Percentiles rank a stretch among this genome's conserved stretches.
Conservation (phyloP, 1,140 invertebrate species). For the Gryllus bimaculatus region DNA sequence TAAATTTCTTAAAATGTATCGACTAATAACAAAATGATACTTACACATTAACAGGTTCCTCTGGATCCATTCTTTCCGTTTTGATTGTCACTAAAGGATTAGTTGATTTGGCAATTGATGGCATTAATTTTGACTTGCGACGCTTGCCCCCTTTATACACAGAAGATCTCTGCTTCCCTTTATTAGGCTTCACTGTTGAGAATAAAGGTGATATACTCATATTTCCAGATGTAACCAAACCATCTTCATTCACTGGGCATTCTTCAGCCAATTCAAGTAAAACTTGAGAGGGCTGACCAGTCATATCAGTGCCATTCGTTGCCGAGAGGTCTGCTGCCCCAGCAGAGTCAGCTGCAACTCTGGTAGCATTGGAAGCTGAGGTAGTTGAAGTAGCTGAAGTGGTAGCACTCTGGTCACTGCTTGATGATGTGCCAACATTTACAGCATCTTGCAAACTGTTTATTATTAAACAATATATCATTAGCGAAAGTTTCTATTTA, state of each 20-base stretch:
- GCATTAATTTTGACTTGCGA: not conserved
- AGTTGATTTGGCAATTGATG: not conserved
- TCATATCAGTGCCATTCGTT: not conserved
- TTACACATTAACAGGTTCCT: not conserved
- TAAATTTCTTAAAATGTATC: too few relatives aligned
- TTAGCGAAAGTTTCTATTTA: too few relatives aligned
- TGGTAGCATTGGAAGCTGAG: not conserved
- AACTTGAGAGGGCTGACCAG: slow-evolving; percentile 21
- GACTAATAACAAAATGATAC: not conserved
- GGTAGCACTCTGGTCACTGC: too few relatives aligned
- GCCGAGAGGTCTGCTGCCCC: not conserved
- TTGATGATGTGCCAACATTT: too few relatives aligned
- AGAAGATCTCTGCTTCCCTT: not conserved
- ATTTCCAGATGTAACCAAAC: not conserved
- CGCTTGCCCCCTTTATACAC: not conserved
- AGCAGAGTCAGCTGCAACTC: not conserved
- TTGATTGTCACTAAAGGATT: not conserved
- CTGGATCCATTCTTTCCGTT: not conserved
- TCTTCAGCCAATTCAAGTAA: slow-evolving; percentile 9
- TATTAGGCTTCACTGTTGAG: not conserved
- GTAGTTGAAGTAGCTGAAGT: too few relatives aligned
- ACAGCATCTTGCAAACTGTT: too few relatives aligned
- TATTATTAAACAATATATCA: too few relatives aligned
- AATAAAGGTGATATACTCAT: not conserved
- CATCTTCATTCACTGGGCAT: slow-evolving; percentile 7